Base-by-base conservation (phyloP, 2,113 vertebrate genomes). In the Psilopogon haemacephalus region DNA sequence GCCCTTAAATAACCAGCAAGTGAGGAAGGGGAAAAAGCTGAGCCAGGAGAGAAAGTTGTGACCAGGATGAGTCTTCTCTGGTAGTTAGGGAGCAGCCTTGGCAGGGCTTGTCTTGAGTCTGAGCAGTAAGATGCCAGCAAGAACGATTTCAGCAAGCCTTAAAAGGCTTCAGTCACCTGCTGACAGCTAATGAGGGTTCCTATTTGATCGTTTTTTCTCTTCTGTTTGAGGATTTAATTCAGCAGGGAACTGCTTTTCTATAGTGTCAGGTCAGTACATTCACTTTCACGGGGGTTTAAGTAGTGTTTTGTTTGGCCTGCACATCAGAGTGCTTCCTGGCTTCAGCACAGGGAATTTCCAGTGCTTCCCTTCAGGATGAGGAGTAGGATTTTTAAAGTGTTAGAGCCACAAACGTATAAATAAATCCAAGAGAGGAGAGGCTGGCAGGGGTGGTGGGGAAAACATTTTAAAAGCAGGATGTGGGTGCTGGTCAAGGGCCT, bases 1-100 rank as follows among this genome's bases (percentile, higher is more conserved):
- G 37, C 73, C 78, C 52, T 78, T 90, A 60, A 90, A 69, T 83
- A 84, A 90, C 54, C 52, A 70, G 62, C 52, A 33, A 67, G 84
- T 6, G 58, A 81, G 67, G 76, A 64, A 75, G 27, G 62, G 84
- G 42, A 52, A 90, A 64, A 33, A 64, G 32, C 69, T 35, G 73
- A 94, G 72, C 60, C 59, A 52, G 44, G 42, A 84, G 86, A 77
- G 64, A 14, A 63, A 71, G 64, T 59, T 73, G 62, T 52, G 76
- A 56, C 62, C 44, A 35, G n/a, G 40, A 1, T 11, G n/a, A 59
- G 54, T 30, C 42, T 48, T 71, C 60, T 1, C 58, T 60, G 58
- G 62, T 59, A 86, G n/a, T 77, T 11, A 27, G 35, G 69, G 48
- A 84, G 52, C 42, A 71, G 42, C 65, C 8, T 0, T 38, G 26